Conservation (phyloP, 2,113 vertebrate genomes). For the Podiceps cristatus region DNA sequence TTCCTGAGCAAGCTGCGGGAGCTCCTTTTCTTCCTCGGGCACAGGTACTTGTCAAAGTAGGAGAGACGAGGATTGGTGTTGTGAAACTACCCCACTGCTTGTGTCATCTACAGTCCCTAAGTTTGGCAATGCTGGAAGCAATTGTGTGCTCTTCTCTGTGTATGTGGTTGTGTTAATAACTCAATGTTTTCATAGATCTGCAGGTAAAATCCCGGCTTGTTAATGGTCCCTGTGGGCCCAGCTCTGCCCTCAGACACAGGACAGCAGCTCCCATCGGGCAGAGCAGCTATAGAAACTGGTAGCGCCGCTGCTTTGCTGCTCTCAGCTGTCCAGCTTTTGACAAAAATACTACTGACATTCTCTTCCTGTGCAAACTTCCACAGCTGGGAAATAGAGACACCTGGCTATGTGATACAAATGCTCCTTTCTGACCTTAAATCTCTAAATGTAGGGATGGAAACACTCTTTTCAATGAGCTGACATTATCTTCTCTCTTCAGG, state of each 20-base stretch:
- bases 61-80: background rate
- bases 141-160: background rate
- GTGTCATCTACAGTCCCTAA: background rate
- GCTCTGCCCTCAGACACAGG: background rate
- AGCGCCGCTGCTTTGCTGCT: background rate
- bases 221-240: background rate
- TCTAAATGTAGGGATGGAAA: background rate
- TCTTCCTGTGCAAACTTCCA: background rate
- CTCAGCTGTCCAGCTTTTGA: background rate
- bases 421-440: background rate
- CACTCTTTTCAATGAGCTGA: background rate
- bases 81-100: background rate
- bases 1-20: background rate
- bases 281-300: background rate
- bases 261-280: background rate
- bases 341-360: rapidly evolving
- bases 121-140: background rate
- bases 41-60: background rate
- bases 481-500: background rate
- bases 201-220: background rate
- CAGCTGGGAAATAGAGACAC: background rate
- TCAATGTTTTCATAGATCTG: background rate
- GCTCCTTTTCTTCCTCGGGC: background rate
- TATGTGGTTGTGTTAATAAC: background rate
- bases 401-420: background rate